These are phyloP conservation scores for Sminthurides bifidus DNA, from an alignment of 1,140 invertebrate species.

Conservation along the genomic window DNA sequence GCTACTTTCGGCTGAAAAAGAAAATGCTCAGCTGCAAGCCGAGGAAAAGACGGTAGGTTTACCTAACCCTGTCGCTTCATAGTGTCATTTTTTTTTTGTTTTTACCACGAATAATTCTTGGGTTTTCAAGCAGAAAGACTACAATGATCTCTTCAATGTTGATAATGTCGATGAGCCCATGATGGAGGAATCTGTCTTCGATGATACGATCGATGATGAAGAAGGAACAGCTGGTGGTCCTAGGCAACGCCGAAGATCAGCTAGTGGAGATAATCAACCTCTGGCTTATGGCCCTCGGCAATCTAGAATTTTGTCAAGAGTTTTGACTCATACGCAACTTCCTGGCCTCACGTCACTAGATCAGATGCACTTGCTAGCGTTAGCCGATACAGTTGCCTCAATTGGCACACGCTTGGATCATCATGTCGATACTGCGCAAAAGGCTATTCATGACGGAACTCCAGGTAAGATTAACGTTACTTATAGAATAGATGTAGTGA, in stretches of 20 bases:
- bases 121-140: conserved; percentile 48
- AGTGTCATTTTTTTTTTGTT: conserved; percentile 13
- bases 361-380: conserved; percentile 95
- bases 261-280: conserved; percentile 26
- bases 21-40: conserved; percentile 41
- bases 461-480: conserved; percentile 27
- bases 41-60: conserved; percentile 34
- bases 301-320: conserved; percentile 63
- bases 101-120: background rate
- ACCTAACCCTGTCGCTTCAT: background rate
- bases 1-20: conserved; percentile 82
- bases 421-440: conserved; percentile 19
- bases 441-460: conserved; percentile 33
- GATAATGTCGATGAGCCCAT: conserved; percentile 59
- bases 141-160: conserved; percentile 72
- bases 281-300: conserved; percentile 32
- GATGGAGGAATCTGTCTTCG: conserved; percentile 51
- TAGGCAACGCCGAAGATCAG: conserved; percentile 27
- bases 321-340: conserved; percentile 90
- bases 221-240: conserved; percentile 10
- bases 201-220: conserved; percentile 29
- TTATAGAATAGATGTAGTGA: background rate
- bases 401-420: conserved; percentile 28
- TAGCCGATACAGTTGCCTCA: conserved; percentile 94
- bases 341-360: conserved; percentile 93